Conservation (phyloP, 2,888 invertebrate genomes). For the Tipula helvola region DNA sequence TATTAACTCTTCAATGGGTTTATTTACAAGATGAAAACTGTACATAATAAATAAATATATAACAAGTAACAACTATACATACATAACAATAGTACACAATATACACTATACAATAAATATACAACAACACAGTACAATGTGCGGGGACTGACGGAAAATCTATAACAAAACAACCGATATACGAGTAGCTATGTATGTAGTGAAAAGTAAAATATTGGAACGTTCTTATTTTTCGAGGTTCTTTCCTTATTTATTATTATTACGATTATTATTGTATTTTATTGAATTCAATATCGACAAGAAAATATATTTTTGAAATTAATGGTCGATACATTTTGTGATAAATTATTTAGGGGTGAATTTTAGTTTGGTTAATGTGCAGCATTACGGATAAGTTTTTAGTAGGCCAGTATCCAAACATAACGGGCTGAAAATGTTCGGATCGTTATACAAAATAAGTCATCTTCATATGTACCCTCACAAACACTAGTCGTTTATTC, state of each 20-base stretch:
- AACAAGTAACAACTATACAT: neutral
- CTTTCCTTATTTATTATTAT: neutral
- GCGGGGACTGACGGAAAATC: neutral
- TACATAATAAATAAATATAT: neutral
- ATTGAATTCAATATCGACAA: neutral
- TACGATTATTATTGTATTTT: neutral
- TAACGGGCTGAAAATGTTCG: neutral
- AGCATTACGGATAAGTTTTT: neutral
- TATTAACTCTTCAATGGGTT: neutral
- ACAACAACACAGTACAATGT: neutral
- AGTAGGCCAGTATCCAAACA: neutral
- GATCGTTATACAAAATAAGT: neutral
- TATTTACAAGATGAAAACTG: neutral
- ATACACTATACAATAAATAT: neutral
- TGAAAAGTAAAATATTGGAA: neutral
- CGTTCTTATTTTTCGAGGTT: neutral
- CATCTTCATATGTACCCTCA: neutral
- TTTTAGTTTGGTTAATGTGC: neutral
- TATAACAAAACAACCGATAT: neutral
- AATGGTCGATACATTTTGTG: neutral
- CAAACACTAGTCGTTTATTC: neutral
- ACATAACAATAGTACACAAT: neutral
- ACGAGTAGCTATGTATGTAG: neutral
- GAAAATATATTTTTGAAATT: neutral
- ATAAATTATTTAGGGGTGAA: neutral